A percentile compares a stretch with the other conserved stretches of the same genome.
Evolutionary conservation across 2,797 vertebrate species (phyloP).

Genomic region (Mastacembelus armatus): DNA sequence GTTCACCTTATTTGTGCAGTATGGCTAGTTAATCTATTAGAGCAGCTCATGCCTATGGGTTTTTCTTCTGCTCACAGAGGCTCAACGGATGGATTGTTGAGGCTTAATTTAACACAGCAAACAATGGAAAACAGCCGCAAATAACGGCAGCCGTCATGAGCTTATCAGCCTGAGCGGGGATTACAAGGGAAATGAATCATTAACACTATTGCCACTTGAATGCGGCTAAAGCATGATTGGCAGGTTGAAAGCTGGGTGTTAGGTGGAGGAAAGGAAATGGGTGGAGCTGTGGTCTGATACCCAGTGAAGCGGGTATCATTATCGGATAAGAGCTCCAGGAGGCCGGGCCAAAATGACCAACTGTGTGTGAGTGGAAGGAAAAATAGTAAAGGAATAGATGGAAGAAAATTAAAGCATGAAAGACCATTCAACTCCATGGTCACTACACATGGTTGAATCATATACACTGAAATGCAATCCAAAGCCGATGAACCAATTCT

Average conservation of each 20-base stretch:
- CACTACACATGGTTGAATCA: constrained; percentile 25
- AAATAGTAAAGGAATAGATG: constrained; percentile 47
- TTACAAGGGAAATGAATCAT: constrained; percentile 86
- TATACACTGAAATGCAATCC: constrained; percentile 45
- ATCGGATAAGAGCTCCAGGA: constrained; percentile 70
- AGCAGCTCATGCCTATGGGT: constrained; percentile 66
- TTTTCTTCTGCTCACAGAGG: constrained; percentile 64
- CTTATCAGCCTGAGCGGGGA: constrained; percentile 82
- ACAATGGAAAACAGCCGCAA: constrained; percentile 82
- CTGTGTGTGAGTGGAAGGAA: constrained; percentile 48
- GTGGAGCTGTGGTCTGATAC: constrained; percentile 68
- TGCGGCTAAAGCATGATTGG: constrained; percentile 81
- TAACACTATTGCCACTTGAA: constrained; percentile 83
- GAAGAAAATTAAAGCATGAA: constrained; percentile 57
- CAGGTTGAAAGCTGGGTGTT: constrained; percentile 74
- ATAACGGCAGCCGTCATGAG: constrained; percentile 77
- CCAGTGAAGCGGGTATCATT: constrained; percentile 73
- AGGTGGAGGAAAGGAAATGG: constrained; percentile 43
- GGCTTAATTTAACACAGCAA: constrained; percentile 82
- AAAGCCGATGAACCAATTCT: constrained; percentile 53
- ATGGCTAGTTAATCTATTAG: constrained; percentile 72
- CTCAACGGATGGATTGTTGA: constrained; percentile 76
- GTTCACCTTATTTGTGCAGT: constrained; percentile 64
- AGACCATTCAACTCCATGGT: constrained; percentile 32
- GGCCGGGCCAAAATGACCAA: constrained; percentile 67